Evolutionary conservation across 2,888 invertebrate species (phyloP).

Genomic region (Tipula unca): DNA sequence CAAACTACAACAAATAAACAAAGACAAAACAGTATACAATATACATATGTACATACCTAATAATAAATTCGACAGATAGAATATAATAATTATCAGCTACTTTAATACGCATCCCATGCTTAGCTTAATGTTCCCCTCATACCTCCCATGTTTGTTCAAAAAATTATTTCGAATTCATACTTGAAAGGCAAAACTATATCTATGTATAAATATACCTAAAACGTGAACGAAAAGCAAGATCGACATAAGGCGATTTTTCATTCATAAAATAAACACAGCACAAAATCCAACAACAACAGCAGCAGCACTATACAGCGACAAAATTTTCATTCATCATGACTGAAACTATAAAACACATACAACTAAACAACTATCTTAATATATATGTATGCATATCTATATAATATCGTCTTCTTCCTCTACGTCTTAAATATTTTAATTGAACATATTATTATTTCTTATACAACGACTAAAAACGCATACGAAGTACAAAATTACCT

Average conservation of each 20-base stretch:
- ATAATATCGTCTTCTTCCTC: neutral
- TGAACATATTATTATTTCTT: neutral
- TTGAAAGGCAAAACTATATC: neutral
- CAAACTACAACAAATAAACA: neutral
- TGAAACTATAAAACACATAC: neutral
- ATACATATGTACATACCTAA: too few relatives aligned
- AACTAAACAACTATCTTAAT: neutral
- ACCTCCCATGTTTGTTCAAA: neutral
- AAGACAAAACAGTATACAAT: neutral
- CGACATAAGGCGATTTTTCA: neutral
- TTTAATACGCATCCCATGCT: neutral
- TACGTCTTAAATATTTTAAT: neutral
- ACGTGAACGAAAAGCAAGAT: neutral
- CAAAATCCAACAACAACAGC: neutral
- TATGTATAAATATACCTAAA: neutral
- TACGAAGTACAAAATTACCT: neutral
- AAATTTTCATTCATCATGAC: neutral
- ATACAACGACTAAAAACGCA: neutral
- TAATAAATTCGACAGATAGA: neutral
- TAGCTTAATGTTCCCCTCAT: neutral
- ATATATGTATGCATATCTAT: neutral
- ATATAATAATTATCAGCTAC: neutral
- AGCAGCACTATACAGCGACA: neutral
- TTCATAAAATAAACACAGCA: neutral
- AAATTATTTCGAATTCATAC: neutral